Evolutionary conservation across 2,888 invertebrate species (phyloP).

Genomic region (Nephrotoma guestfalica): DNA sequence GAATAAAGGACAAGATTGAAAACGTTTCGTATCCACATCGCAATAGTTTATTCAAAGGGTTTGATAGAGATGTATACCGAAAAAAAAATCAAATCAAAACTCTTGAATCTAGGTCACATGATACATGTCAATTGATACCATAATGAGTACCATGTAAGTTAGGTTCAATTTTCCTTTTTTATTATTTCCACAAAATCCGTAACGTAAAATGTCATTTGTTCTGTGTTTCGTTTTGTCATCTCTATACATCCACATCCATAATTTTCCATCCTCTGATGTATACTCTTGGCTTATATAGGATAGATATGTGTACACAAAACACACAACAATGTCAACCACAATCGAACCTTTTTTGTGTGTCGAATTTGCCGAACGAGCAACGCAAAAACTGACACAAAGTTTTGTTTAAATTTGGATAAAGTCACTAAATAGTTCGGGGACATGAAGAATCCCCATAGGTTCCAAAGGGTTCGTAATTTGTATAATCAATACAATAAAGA

Average conservation of each 20-base stretch:
- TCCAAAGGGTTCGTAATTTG: background rate
- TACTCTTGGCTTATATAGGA: background rate
- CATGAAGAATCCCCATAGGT: background rate
- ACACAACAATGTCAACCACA: background rate
- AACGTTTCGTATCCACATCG: background rate
- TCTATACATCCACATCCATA: background rate
- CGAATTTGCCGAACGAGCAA: background rate
- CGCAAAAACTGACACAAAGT: background rate
- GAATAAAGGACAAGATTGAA: background rate
- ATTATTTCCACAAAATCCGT: background rate
- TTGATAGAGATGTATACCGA: background rate
- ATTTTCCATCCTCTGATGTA: background rate
- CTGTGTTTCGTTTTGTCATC: background rate
- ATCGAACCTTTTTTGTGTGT: background rate
- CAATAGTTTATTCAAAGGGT: background rate
- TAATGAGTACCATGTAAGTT: background rate
- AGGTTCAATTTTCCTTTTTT: background rate
- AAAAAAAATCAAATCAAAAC: background rate
- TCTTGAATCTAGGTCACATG: background rate
- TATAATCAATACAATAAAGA: background rate
- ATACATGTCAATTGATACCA: background rate
- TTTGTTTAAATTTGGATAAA: background rate
- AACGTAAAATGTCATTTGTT: background rate
- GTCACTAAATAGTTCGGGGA: background rate
- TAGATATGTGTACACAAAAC: background rate